phyloP scores from a whole-genome alignment of 2,797 vertebrate genomes.

The Pangasius djambal region DNA sequence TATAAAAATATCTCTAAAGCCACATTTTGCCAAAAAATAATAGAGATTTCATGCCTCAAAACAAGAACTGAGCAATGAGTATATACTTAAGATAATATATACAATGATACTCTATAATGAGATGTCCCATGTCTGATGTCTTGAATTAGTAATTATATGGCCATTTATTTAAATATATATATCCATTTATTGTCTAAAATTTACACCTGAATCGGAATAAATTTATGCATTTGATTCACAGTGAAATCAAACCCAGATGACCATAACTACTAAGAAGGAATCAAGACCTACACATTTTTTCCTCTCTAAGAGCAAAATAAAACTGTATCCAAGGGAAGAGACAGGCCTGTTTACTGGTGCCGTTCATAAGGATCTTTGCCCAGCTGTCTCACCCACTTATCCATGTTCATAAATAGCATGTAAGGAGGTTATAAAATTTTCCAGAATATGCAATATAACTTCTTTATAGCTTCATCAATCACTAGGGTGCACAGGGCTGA shows the following conservation, averaged over 20 bases:
- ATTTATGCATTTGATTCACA: background rate
- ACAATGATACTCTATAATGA: background rate
- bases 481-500: background rate
- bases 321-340: constrained; percentile 1
- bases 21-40: background rate
- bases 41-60: background rate
- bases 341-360: background rate
- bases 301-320: background rate
- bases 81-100: background rate
- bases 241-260: background rate
- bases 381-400: constrained; percentile 13
- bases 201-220: background rate
- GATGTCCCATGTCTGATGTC: too few relatives aligned
- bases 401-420: background rate
- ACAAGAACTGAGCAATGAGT: background rate
- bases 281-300: background rate
- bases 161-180: too few relatives aligned
- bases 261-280: background rate
- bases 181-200: background rate
- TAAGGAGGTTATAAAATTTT: background rate
- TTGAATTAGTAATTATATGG: background rate
- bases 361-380: constrained; percentile 36
- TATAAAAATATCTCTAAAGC: background rate
- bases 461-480: background rate
- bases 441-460: background rate